Evolutionary conservation across 2,888 invertebrate species (phyloP), one percentile per base, ranked within the genome.

Genomic region (Gymnoscelis rufifasciata): DNA sequence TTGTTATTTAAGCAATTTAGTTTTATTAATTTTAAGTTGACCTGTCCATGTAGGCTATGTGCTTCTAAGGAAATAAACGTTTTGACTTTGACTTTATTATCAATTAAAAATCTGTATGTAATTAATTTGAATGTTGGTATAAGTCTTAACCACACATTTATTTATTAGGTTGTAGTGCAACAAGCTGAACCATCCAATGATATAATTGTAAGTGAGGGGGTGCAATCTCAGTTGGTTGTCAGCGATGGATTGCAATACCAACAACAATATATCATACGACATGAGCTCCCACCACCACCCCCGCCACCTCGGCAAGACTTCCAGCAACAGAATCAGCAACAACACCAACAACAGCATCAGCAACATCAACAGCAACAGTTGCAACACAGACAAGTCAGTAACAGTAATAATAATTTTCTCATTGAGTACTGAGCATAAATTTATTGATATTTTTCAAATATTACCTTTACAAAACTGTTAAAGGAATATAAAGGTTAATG

Each of bases 121-220:
- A n/a, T n/a, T n/a, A n/a, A n/a, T n/a, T n/a, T n/a, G n/a, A n/a
- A n/a, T n/a, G n/a, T n/a, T n/a, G n/a, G n/a, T n/a, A n/a, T n/a
- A n/a, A n/a, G n/a, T n/a, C n/a, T n/a, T 19, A 19, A 19, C 5
- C 19, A 3, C 19, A 19, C n/a, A 19, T 26, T 26, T 31, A 12
- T 30, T 30, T 43, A 31, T 12, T 54, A 88, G 89, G 83, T 90
- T 66, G 88, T 89, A 54, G 88, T 90, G 52, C 86, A 87, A 60
- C 89, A 89, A 73, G 73, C 89, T 44, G 87, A 90, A 53, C 84
- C 84, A 46, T 75, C 87, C 46, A 87, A 89, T 74, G 89, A 90
- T 65, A 89, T 90, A 65, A 83, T 90, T 74, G 87, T 90, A 62
- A 89, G 88, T 66, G 87, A 88, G 54, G 75, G 77, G 51, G 84